phyloP scores from a whole-genome alignment of 2,888 invertebrate species.

The Drosophila nr. perissopoda region DNA sequence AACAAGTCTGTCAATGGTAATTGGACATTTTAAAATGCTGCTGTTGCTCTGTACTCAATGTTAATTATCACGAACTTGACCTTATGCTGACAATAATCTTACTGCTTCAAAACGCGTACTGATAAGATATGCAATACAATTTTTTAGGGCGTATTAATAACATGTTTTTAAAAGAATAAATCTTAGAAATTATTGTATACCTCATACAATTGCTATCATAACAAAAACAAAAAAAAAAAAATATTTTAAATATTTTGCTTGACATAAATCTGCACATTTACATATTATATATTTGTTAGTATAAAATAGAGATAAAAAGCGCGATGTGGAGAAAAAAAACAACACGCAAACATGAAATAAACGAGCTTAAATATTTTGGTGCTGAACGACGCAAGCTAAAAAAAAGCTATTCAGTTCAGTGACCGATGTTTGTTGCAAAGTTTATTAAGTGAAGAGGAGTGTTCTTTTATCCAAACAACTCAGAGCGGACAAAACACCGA shows the following conservation, averaged over 20 bases:
- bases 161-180: background rate
- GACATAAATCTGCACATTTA: background rate
- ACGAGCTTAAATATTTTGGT: background rate
- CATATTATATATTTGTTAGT: background rate
- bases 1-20: conserved; percentile 65
- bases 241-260: background rate
- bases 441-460: background rate
- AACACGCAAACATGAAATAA: conserved; percentile 1
- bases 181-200: background rate
- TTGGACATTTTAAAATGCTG: background rate
- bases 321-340: background rate
- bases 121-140: conserved; percentile 5
- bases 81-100: conserved; percentile 1
- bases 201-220: background rate
- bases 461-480: conserved; percentile 8
- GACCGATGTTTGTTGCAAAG: background rate
- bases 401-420: background rate
- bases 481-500: conserved; percentile 8
- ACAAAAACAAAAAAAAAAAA: background rate
- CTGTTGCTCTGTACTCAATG: background rate
- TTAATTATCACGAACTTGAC: conserved; percentile 87
- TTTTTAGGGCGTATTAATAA: background rate
- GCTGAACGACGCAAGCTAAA: background rate
- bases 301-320: background rate
- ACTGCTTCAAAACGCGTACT: background rate